Conservation (phyloP, 2,113 vertebrate genomes). For the Motacilla alba region DNA sequence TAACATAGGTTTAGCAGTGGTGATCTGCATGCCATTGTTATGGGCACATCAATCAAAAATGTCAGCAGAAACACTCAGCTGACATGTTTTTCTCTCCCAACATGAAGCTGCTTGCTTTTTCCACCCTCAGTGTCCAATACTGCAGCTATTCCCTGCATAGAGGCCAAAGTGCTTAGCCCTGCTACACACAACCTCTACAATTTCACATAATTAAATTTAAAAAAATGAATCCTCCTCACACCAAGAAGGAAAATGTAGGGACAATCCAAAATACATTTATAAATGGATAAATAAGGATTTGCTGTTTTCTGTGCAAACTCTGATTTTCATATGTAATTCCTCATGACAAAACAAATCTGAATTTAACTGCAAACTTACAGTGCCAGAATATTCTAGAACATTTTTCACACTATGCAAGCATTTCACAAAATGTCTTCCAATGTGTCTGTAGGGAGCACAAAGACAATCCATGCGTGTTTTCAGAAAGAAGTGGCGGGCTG, state of each 20-base stretch:
- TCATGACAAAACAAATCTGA: neutral
- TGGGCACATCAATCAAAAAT: neutral
- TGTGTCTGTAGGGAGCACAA: neutral
- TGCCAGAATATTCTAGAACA: neutral
- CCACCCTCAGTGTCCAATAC: neutral
- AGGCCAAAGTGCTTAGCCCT: neutral
- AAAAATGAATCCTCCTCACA: neutral
- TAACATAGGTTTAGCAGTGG: neutral
- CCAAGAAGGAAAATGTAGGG: neutral
- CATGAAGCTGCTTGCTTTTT: neutral
- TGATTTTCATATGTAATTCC: neutral
- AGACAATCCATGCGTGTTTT: neutral
- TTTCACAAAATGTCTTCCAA: neutral
- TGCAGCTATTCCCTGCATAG: neutral
- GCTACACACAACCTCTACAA: neutral
- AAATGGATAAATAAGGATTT: neutral
- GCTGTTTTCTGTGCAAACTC: neutral
- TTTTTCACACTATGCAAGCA: rapidly evolving
- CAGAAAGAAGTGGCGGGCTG: neutral
- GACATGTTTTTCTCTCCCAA: neutral
- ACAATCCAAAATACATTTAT: neutral
- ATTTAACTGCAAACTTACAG: neutral
- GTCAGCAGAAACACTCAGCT: neutral
- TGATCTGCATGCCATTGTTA: neutral
- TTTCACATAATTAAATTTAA: neutral